Evolutionary conservation across 2,888 invertebrate genomes (phyloP), one percentile per base, ranked within the genome.

Genomic region (Yponomeuta plumbellus): DNA sequence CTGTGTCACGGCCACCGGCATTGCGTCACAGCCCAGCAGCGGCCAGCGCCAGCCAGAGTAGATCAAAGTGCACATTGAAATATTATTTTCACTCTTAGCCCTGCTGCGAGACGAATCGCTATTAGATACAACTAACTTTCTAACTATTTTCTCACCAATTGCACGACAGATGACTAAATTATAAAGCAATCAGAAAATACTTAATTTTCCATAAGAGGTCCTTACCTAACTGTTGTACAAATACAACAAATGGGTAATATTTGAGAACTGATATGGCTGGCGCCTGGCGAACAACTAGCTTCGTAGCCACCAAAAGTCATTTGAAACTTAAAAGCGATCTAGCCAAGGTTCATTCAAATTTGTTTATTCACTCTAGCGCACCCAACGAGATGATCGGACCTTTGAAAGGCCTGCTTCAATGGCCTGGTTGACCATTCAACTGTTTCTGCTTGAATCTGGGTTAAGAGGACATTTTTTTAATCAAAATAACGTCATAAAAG

Each of bases 361-460:
- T 21, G 21, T 58, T 22, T 21, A 20, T 63, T 17, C 63, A 44
- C 63, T 40, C 63, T 40, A 40, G 20, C 44, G 40, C 63, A 13
- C 63, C 17, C 59, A 52, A 52, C 17, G 13, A 17, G 44, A 52
- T 52, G 21, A 20, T 59, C 59, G 23, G 59, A 59, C 23, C 23
- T 59, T 59, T 13, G 21, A 20, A 21, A 63, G 59, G 22, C 39
- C 40, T 34, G 21, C 39, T 11, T 21, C 44, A 40, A 3, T 40
- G 39, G 21, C 40, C 40, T 8, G 63, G 39, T 44, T 59, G 40
- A 63, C 40, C 63, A 21, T 0, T 21, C 11, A 63, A 40, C 63
- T 63, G 22, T 61, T 17, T n/a, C 23, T 21, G n/a, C 23, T 23
- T 21, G 10, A 73, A 79, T 75, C 75, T 79, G 69, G 78, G 78